Evolutionary conservation across 2,888 invertebrate genomes (phyloP).

Genomic region (Neoaliturus tenellus): DNA sequence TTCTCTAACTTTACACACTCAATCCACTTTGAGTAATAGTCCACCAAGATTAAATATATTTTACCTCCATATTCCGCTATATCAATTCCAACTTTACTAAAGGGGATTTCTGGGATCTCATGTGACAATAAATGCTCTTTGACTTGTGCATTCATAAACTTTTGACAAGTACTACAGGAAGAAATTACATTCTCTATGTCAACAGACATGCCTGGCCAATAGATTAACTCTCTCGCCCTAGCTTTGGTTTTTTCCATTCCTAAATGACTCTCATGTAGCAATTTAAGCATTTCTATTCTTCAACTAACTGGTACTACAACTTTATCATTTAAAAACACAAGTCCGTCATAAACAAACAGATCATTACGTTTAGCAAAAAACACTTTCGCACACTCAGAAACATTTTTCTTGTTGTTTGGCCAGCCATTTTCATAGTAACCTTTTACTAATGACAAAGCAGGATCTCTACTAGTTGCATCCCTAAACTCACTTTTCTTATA

Average conservation of each 20-base stretch:
- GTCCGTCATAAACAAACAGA: conserved; percentile 55
- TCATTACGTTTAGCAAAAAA: conserved; percentile 60
- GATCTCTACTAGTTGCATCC: conserved; percentile 59
- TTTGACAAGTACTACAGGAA: conserved; percentile 62
- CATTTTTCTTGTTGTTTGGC: conserved; percentile 6
- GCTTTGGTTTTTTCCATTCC: conserved; percentile 64
- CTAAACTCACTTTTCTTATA: conserved; percentile 60
- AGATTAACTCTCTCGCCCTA: conserved; percentile 63
- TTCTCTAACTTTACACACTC: conserved; percentile 60
- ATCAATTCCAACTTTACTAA: conserved; percentile 68
- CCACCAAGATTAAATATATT: conserved; percentile 65
- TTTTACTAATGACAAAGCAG: conserved; percentile 55
- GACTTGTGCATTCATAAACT: conserved; percentile 55
- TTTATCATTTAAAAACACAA: conserved; percentile 52
- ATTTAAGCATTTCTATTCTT: conserved; percentile 47
- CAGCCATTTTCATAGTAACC: background rate
- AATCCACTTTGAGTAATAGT: conserved; percentile 65
- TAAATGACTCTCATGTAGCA: conserved; percentile 64
- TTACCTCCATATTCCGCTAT: conserved; percentile 65
- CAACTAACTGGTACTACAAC: conserved; percentile 51
- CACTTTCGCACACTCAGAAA: conserved; percentile 54
- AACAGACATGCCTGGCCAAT: conserved; percentile 64
- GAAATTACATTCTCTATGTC: conserved; percentile 62
- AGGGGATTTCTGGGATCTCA: conserved; percentile 65
- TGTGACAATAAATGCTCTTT: conserved; percentile 66